Evolutionary conservation across 2,797 vertebrate species (phyloP).

Genomic region (Peromyscus nudipes): DNA sequence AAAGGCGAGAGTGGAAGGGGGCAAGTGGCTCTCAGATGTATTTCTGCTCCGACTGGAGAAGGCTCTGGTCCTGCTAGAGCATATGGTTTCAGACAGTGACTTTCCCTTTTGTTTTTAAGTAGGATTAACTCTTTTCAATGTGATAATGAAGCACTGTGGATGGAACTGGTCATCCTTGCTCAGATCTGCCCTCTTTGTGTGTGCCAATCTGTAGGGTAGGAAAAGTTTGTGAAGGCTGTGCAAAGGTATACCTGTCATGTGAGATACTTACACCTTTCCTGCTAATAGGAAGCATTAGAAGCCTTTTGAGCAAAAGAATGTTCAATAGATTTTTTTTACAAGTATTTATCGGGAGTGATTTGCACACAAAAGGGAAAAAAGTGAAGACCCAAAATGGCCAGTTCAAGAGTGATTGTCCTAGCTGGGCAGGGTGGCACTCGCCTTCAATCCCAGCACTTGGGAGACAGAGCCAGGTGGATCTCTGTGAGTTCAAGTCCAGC

Average conservation of each 20-base stretch:
- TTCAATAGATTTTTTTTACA: slow-evolving; percentile 19
- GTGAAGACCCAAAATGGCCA: background rate
- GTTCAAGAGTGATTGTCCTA: background rate
- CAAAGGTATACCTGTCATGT: background rate
- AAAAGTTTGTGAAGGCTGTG: background rate
- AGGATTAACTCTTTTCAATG: background rate
- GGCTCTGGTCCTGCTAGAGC: background rate
- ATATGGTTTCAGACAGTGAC: background rate
- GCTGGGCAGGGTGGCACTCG: too few relatives aligned
- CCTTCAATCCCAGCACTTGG: too few relatives aligned
- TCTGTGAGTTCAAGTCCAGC: too few relatives aligned
- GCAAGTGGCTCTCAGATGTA: background rate
- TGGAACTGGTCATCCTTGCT: background rate
- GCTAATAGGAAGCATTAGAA: background rate
- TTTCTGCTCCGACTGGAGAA: background rate
- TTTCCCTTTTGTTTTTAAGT: background rate
- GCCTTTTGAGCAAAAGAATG: slow-evolving; percentile 3
- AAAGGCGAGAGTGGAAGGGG: background rate
- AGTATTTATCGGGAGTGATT: background rate
- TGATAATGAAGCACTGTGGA: background rate
- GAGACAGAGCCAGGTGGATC: too few relatives aligned
- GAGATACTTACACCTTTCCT: background rate
- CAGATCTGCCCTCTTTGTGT: background rate
- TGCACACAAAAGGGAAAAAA: background rate
- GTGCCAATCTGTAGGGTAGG: background rate